Percentiles rank a stretch among this genome's conserved stretches.
Evolutionary conservation across 2,888 invertebrate genomes (phyloP).

Genomic region (Linnaemya vulpina): DNA sequence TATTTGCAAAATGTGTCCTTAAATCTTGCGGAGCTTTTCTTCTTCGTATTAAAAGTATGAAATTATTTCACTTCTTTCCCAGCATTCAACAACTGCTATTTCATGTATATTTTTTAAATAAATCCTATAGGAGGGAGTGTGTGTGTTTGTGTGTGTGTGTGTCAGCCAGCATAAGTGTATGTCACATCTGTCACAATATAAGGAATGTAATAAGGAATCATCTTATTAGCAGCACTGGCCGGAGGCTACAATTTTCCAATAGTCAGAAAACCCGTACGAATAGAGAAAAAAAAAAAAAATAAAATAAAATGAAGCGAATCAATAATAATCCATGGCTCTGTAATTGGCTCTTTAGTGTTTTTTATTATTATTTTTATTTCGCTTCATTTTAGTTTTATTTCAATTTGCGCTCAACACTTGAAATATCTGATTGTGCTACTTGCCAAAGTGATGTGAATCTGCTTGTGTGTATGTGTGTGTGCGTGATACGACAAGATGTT

Average conservation of each 20-base stretch:
- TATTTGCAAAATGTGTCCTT: constrained; percentile 16
- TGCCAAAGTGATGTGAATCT: neutral
- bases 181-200: constrained; percentile 71
- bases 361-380: constrained; percentile 53
- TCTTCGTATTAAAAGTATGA: constrained; percentile 1
- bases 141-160: neutral
- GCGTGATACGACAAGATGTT: constrained; percentile 23
- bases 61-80: constrained; percentile 19
- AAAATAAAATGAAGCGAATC: constrained; percentile 17
- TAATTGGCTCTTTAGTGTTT: constrained; percentile 71
- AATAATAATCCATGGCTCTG: constrained; percentile 69
- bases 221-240: constrained; percentile 68
- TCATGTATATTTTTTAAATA: neutral
- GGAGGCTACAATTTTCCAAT: constrained; percentile 67
- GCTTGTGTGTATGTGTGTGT: constrained; percentile 26
- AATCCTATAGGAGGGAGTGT: no score
- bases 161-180: constrained; percentile 28
- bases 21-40: constrained; percentile 36
- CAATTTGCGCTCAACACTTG: constrained; percentile 59
- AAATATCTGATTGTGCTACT: neutral
- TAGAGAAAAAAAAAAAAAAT: constrained; percentile 20
- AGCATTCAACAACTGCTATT: constrained; percentile 67
- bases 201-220: constrained; percentile 60
- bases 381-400: constrained; percentile 43
- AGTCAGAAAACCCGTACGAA: constrained; percentile 33